These are phyloP conservation scores for Numida meleagris DNA, from an alignment of 2,113 vertebrate species.

Conservation along the genomic window DNA sequence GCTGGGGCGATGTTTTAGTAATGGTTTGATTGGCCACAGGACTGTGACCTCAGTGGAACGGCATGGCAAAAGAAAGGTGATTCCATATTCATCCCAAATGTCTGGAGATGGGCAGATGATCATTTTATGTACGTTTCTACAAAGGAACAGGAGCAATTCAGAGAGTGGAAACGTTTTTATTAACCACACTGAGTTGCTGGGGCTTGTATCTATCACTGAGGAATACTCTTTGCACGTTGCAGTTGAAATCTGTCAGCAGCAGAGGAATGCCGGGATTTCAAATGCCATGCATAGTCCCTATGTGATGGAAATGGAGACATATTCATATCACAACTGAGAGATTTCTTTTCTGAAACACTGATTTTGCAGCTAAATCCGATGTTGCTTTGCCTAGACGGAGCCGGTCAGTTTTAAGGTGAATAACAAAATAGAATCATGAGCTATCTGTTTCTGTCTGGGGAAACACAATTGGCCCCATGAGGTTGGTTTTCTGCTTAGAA, in stretches of 20 bases:
- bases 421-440: not conserved
- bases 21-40: not conserved
- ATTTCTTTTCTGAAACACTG: not conserved
- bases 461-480: not conserved
- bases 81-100: not conserved
- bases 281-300: accelerated
- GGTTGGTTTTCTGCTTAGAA: not conserved
- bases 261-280: not conserved
- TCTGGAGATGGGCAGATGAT: not conserved
- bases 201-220: not conserved
- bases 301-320: not conserved
- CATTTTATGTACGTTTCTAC: not conserved
- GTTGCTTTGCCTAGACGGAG: not conserved
- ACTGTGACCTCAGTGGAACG: not conserved
- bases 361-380: not conserved
- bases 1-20: too few relatives aligned
- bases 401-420: not conserved
- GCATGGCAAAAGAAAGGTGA: accelerated
- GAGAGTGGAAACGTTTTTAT: not conserved
- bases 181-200: not conserved
- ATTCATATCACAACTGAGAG: not conserved
- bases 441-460: not conserved
- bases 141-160: not conserved
- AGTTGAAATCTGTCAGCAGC: not conserved
- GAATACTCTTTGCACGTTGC: not conserved